A percentile compares a stretch with the other conserved stretches of the same genome.
Evolutionary conservation across 2,797 vertebrate species (phyloP).

Genomic region (Poecilia gillii): DNA sequence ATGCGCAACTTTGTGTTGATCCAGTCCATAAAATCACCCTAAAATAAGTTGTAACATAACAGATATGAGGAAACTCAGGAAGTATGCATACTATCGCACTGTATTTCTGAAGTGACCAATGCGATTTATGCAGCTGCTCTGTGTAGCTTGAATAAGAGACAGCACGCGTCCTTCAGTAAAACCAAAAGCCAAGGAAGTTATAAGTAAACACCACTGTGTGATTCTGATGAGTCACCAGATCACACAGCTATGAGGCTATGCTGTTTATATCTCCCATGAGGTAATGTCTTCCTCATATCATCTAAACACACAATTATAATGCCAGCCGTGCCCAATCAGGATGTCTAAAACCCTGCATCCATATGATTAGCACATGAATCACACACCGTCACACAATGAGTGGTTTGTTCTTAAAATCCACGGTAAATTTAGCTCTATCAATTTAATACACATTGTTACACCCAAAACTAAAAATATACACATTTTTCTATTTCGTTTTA

Average conservation of each 20-base stretch:
- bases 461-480: neutral
- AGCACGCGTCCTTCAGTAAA: slow-evolving; percentile 39
- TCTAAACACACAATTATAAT: slow-evolving; percentile 78
- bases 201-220: slow-evolving; percentile 71
- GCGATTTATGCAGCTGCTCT: slow-evolving; percentile 26
- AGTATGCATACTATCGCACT: neutral
- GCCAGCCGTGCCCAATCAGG: slow-evolving; percentile 48
- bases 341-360: slow-evolving; percentile 23
- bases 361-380: slow-evolving; percentile 47
- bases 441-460: neutral
- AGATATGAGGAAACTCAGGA: neutral
- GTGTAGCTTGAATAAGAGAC: slow-evolving; percentile 37
- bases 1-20: neutral
- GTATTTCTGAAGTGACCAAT: slow-evolving; percentile 55
- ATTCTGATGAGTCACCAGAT: slow-evolving; percentile 75
- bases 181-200: slow-evolving; percentile 66
- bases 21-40: neutral
- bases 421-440: neutral
- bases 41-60: neutral
- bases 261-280: slow-evolving; percentile 80
- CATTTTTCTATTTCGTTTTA: neutral
- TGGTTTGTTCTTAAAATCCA: neutral
- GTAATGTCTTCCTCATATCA: slow-evolving; percentile 77
- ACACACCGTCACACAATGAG: slow-evolving; percentile 13
- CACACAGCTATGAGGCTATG: slow-evolving; percentile 71